Percentiles rank a stretch among this genome's conserved stretches.
Evolutionary conservation across 2,888 invertebrate genomes (phyloP).

Genomic region (Sesia bembeciformis): DNA sequence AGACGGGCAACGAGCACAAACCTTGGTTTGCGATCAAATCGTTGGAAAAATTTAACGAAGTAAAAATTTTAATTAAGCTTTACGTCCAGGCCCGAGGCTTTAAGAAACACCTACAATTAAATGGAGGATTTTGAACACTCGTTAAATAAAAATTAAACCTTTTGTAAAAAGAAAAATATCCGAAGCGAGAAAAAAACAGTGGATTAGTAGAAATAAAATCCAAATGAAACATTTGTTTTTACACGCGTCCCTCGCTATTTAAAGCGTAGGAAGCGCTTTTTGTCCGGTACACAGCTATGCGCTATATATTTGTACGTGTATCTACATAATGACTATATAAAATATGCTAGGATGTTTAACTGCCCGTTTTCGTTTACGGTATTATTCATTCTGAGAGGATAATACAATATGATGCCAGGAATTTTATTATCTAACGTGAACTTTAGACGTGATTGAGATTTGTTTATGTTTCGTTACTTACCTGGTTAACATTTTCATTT

Average conservation of each 20-base stretch:
- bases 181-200: constrained; percentile 11
- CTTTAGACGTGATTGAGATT: no score
- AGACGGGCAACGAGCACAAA: no score
- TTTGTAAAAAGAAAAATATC: constrained; percentile 5
- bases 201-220: not conserved
- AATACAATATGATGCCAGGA: no score
- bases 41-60: not conserved
- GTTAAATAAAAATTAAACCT: not conserved
- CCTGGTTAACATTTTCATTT: no score
- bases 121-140: not conserved
- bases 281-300: no score
- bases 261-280: not conserved
- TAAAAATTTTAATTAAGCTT: not conserved
- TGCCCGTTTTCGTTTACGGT: no score
- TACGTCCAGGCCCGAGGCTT: not conserved
- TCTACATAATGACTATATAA: no score
- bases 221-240: not conserved
- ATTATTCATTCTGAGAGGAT: no score
- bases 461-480: no score
- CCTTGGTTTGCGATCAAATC: constrained; percentile 1
- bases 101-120: not conserved
- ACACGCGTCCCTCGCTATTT: not conserved
- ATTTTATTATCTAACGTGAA: no score
- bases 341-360: no score
- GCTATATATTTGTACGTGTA: no score